Conservation (phyloP, 2,888 invertebrate genomes). For the Marronus borbonicus region DNA sequence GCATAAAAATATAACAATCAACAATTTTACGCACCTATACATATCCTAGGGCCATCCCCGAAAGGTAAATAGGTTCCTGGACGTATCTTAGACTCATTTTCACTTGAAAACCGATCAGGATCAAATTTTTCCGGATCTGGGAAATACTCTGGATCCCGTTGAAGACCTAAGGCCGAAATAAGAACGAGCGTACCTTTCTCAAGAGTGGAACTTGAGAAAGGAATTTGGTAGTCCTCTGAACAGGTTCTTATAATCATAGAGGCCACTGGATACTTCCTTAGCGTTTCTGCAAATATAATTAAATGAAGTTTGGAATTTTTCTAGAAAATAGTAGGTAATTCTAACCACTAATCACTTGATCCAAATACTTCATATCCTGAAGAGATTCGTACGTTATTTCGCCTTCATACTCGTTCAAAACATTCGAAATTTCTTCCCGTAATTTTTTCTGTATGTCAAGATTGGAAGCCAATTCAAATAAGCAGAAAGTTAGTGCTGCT, state of each 20-base stretch:
- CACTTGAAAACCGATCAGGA: conserved; percentile 61
- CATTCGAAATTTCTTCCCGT: conserved; percentile 66
- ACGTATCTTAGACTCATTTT: conserved; percentile 54
- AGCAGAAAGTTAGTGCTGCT: conserved; percentile 73
- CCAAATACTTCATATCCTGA: conserved; percentile 70
- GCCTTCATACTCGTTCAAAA: conserved; percentile 62
- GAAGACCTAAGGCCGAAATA: conserved; percentile 61
- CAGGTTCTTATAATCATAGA: conserved; percentile 56
- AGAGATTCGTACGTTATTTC: conserved; percentile 68
- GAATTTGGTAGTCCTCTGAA: conserved; percentile 60
- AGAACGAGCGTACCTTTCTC: conserved; percentile 63
- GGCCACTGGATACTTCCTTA: conserved; percentile 66
- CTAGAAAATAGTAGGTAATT: not conserved
- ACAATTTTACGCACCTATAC: conserved; percentile 59
- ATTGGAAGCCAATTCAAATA: conserved; percentile 72
- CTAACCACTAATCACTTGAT: conserved; percentile 58
- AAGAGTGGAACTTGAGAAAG: conserved; percentile 61
- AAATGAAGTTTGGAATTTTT: not conserved
- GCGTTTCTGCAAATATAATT: conserved; percentile 61
- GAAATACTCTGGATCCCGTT: conserved; percentile 61
- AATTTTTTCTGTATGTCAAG: conserved; percentile 69
- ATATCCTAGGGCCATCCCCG: conserved; percentile 61
- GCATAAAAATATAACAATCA: not conserved
- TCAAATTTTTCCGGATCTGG: conserved; percentile 61
- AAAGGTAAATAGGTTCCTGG: conserved; percentile 61